These are phyloP conservation scores for Seriola quinqueradiata DNA, from an alignment of 2,113 vertebrate genomes.

Conservation along the genomic window DNA sequence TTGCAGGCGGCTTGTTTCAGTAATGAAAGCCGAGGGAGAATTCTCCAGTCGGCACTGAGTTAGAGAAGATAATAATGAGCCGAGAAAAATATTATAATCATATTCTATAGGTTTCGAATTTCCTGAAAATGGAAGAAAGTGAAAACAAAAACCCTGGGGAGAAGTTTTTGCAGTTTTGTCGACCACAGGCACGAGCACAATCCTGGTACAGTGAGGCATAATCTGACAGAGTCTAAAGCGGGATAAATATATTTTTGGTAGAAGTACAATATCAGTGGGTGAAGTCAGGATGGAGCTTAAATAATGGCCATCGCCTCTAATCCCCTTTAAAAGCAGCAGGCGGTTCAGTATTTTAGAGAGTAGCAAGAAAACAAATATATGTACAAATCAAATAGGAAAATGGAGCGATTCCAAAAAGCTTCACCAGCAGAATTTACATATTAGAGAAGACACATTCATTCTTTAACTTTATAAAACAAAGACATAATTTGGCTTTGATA, in stretches of 20 bases:
- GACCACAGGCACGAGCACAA: not conserved
- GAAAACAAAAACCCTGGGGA: not conserved
- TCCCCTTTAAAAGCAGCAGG: conserved; percentile 47
- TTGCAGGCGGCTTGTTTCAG: conserved; percentile 24
- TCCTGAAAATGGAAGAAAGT: not conserved
- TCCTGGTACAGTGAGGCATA: not conserved
- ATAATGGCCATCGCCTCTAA: conserved; percentile 32
- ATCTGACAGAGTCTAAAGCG: conserved; percentile 1
- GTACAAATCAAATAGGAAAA: conserved; percentile 1
- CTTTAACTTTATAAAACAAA: not conserved
- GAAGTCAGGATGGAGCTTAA: conserved; percentile 23
- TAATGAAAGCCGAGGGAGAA: conserved; percentile 32
- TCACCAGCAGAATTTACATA: not conserved
- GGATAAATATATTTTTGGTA: conserved; percentile 24
- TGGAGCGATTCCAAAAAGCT: not conserved
- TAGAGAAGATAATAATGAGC: not conserved
- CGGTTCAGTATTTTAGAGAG: not conserved
- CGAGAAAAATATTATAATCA: not conserved
- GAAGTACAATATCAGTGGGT: conserved; percentile 9
- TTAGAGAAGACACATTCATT: not conserved
- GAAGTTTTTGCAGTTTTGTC: not conserved
- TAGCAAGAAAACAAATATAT: not conserved
- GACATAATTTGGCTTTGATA: not conserved
- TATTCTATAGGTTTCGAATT: not conserved
- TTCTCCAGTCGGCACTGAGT: not conserved